These are phyloP conservation scores for Australoheros facetus DNA, from an alignment of 2,797 vertebrate species.

Conservation along the genomic window DNA sequence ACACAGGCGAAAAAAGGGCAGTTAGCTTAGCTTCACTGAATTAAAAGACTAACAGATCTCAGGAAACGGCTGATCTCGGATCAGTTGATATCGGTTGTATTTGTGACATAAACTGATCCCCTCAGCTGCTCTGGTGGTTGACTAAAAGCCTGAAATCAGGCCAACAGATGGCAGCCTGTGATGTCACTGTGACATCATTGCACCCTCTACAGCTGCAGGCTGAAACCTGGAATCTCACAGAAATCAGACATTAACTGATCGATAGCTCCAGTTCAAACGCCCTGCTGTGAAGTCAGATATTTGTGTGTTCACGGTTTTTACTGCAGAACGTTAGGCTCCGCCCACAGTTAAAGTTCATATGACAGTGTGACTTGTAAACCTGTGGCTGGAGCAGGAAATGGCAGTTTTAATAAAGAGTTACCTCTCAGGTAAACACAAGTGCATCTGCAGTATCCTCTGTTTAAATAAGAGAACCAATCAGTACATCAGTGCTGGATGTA, in stretches of 20 bases:
- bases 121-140: background rate
- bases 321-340: background rate
- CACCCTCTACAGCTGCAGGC: background rate
- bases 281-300: no score
- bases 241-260: background rate
- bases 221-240: background rate
- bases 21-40: background rate
- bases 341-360: background rate
- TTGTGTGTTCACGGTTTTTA: no score
- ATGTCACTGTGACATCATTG: background rate
- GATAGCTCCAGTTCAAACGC: background rate
- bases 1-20: background rate
- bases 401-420: background rate
- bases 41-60: background rate
- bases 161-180: background rate
- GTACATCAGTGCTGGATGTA: background rate
- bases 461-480: background rate
- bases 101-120: background rate
- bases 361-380: background rate
- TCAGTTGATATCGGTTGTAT: background rate
- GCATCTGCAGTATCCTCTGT: background rate
- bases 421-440: fast-evolving
- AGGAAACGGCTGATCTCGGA: background rate
- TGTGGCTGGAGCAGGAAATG: background rate
- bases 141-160: background rate